Percentiles rank a stretch among this genome's conserved stretches.
Conservation (phyloP, 2,888 invertebrate genomes). For the Carpatolechia fugitivella region DNA sequence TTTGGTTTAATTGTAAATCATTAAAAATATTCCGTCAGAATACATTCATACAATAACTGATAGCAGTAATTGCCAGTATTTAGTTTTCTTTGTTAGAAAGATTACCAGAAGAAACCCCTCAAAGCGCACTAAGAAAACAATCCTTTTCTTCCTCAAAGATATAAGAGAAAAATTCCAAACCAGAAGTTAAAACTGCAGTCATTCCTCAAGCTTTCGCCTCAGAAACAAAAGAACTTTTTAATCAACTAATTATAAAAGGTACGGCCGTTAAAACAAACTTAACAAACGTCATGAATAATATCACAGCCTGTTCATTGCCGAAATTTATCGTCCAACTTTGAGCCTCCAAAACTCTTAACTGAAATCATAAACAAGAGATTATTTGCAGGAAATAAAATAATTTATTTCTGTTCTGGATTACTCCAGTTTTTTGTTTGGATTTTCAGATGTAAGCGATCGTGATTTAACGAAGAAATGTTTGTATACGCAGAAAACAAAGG, state of each 20-base stretch:
- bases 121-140: conserved; percentile 29
- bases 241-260: conserved; percentile 62
- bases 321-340: conserved; percentile 67
- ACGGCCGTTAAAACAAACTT: conserved; percentile 64
- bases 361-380: conserved; percentile 67
- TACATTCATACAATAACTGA: too few relatives aligned
- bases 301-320: conserved; percentile 68
- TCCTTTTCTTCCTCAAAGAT: conserved; percentile 8
- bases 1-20: too few relatives aligned
- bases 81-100: background rate
- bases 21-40: too few relatives aligned
- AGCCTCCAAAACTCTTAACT: conserved; percentile 64
- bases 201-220: conserved; percentile 32
- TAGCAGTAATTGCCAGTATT: too few relatives aligned
- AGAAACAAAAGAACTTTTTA: conserved; percentile 48
- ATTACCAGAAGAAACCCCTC: background rate
- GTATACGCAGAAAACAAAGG: too few relatives aligned
- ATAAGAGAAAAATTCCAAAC: conserved; percentile 11
- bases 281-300: conserved; percentile 69
- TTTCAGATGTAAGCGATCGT: background rate
- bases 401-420: conserved; percentile 45
- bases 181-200: conserved; percentile 29
- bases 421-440: background rate
- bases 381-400: conserved; percentile 55
- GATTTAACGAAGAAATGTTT: too few relatives aligned